Evolutionary conservation across 2,113 vertebrate species (phyloP).

Genomic region (Chlorodrepanis virens): DNA sequence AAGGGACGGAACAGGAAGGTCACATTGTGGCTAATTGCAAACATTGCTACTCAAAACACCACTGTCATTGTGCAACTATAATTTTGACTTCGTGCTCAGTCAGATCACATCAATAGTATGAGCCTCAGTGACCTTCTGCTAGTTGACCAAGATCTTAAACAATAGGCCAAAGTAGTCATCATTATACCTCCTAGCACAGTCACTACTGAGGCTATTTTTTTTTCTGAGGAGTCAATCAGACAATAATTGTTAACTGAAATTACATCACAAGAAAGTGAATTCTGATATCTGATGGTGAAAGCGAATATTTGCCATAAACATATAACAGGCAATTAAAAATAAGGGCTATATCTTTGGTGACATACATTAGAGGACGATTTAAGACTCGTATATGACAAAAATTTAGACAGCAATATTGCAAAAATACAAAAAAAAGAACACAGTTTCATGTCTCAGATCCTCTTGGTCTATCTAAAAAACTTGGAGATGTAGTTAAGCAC

Average conservation of each 20-base stretch:
- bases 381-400: not conserved
- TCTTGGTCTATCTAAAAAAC: not conserved
- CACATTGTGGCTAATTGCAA: constrained; percentile 48
- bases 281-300: not conserved
- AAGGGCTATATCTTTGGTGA: not conserved
- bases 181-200: not conserved
- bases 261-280: constrained; percentile 4
- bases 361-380: not conserved
- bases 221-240: not conserved
- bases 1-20: constrained; percentile 3
- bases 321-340: constrained; percentile 26
- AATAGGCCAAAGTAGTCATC: not conserved
- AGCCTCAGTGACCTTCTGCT: constrained; percentile 23
- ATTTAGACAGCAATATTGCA: not conserved
- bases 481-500: not conserved
- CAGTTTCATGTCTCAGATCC: not conserved
- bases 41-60: constrained; percentile 30
- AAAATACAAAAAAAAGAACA: not conserved
- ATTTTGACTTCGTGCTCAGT: constrained; percentile 52
- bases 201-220: not conserved
- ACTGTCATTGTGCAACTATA: not conserved
- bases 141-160: constrained; percentile 20
- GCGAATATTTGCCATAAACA: constrained; percentile 33
- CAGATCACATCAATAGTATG: constrained; percentile 11
- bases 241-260: constrained; percentile 39